Conservation (phyloP, 2,113 vertebrate species). For the Pseudorasbora parva region DNA sequence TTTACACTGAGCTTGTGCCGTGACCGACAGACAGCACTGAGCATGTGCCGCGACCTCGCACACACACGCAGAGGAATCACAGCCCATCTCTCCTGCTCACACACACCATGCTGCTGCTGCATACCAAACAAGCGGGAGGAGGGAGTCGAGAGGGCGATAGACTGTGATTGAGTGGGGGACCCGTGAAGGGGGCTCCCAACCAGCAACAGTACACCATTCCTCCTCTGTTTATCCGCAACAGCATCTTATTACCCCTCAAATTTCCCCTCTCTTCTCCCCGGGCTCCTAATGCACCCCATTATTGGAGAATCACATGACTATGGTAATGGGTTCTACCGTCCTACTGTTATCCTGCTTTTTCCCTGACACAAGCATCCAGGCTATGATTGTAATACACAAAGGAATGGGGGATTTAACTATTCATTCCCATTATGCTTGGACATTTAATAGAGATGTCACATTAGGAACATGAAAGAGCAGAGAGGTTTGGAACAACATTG, state of each 20-base stretch:
- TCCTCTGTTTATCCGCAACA: slow-evolving; percentile 9
- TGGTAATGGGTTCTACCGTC: slow-evolving; percentile 8
- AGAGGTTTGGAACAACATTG: too few relatives aligned
- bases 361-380: slow-evolving; percentile 23
- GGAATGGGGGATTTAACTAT: not conserved
- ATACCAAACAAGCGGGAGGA: slow-evolving; percentile 80
- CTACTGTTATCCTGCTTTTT: slow-evolving; percentile 36
- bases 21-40: slow-evolving; percentile 92
- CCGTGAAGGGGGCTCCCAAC: slow-evolving; percentile 68
- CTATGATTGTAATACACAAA: slow-evolving; percentile 32
- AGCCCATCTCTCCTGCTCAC: slow-evolving; percentile 78
- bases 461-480: not conserved
- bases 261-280: not conserved
- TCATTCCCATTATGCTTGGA: not conserved
- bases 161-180: slow-evolving; percentile 62
- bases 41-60: slow-evolving; percentile 97
- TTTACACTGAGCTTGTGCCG: slow-evolving; percentile 92
- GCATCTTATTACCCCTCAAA: slow-evolving; percentile 18
- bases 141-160: slow-evolving; percentile 47
- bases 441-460: slow-evolving; percentile 10
- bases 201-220: slow-evolving; percentile 62
- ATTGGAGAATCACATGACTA: slow-evolving; percentile 42
- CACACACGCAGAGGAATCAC: slow-evolving; percentile 67
- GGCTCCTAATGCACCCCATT: slow-evolving; percentile 39
- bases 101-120: slow-evolving; percentile 73